Evolutionary conservation across 1,140 invertebrate species (phyloP), one percentile per base, ranked within the genome.

Genomic region (Philotrypesis tridentata): DNA sequence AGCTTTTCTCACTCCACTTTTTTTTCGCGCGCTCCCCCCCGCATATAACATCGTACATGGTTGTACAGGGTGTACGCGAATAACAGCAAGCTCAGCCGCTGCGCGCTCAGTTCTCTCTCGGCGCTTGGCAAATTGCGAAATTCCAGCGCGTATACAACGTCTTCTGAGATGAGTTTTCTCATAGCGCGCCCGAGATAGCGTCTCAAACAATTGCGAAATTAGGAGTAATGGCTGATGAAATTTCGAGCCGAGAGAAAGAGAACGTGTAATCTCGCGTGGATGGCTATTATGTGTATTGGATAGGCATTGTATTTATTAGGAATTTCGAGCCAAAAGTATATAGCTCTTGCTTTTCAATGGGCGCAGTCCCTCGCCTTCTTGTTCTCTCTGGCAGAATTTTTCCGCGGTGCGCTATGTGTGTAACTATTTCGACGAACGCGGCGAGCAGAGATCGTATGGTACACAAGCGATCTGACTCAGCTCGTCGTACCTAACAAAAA

Each of bases 71-170:
- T n/a, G n/a, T n/a, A n/a, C n/a, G n/a, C n/a, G n/a, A n/a, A n/a
- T n/a, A n/a, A n/a, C n/a, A n/a, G n/a, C n/a, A n/a, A n/a, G n/a
- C n/a, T n/a, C n/a, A n/a, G n/a, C n/a, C 40, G 17, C 12, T 40
- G 12, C 1, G 12, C 12, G 3, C 2, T 4, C 2, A 43, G 40
- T 43, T 14, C 40, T 43, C 40, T 37, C 33, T 60, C 48, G 4
- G 14, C 79, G 37, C 33, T 37, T 29, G 17, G 29, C 29, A 75
- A 75, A 81, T 75, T 75, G 80, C 73, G 63, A 61, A 76, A 76
- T 76, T 81, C 79, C 79, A 60, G 9, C 61, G 63, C 80, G 65
- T 70, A n/a, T n/a, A 80, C 27, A 65, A 29, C 74, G 8, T 23
- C 33, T 40, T 31, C 63, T 21, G 1, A n/a, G 37, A 72, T 72